Conservation (phyloP, 2,888 invertebrate species). For the Cabera pusaria region DNA sequence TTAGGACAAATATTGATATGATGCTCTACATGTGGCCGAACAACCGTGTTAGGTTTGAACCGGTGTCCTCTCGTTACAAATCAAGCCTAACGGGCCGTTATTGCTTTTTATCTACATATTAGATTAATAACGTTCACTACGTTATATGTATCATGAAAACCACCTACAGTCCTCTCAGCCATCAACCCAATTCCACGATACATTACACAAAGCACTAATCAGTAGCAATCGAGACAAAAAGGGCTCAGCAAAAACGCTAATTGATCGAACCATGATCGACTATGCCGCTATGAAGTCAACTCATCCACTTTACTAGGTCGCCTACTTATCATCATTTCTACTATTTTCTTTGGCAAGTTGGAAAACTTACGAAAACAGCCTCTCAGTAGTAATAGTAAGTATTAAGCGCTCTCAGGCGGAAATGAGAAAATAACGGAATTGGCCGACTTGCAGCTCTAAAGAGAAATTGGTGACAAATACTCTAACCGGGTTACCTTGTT, state of each 20-base stretch:
- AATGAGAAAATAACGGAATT: constrained; percentile 7
- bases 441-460: constrained; percentile 12
- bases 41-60: too few relatives aligned
- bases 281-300: background rate
- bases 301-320: background rate
- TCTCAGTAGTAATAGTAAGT: constrained; percentile 1
- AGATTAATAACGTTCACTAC: too few relatives aligned
- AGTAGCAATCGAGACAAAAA: too few relatives aligned
- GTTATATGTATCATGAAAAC: too few relatives aligned
- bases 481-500: constrained; percentile 7
- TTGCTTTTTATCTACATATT: too few relatives aligned
- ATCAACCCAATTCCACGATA: too few relatives aligned
- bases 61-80: too few relatives aligned
- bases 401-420: background rate
- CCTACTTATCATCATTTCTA: background rate
- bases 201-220: too few relatives aligned
- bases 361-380: constrained; percentile 13
- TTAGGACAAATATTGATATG: too few relatives aligned
- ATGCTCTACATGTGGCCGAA: too few relatives aligned
- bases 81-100: too few relatives aligned
- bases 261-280: constrained; percentile 7
- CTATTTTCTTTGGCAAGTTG: constrained; percentile 7
- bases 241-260: constrained; percentile 2
- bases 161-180: too few relatives aligned
- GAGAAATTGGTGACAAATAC: constrained; percentile 8